Evolutionary conservation across 2,888 invertebrate genomes (phyloP).

Genomic region (Spisula subtruncata): DNA sequence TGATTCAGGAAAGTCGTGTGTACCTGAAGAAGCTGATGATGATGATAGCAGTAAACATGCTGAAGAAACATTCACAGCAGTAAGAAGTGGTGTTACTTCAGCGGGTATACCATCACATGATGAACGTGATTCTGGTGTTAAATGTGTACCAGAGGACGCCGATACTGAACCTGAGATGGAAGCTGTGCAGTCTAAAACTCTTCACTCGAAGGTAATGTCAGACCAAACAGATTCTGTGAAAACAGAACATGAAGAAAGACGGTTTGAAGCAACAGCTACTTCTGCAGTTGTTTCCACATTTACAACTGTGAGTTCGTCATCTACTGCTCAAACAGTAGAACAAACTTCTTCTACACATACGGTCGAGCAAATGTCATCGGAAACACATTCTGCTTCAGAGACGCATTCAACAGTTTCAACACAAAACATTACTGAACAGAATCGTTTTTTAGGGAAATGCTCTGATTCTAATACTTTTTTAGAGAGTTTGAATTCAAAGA

Average conservation of each 20-base stretch:
- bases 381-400: constrained; percentile 23
- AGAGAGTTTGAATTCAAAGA: constrained; percentile 48
- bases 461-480: constrained; percentile 72
- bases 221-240: constrained; percentile 24
- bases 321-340: neutral
- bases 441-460: constrained; percentile 74
- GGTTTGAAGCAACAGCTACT: neutral
- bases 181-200: constrained; percentile 26
- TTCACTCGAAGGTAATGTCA: neutral
- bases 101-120: constrained; percentile 36
- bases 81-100: constrained; percentile 87
- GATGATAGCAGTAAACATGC: constrained; percentile 43
- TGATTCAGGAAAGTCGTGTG: constrained; percentile 58
- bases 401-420: constrained; percentile 13
- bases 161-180: constrained; percentile 68
- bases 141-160: constrained; percentile 86
- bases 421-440: constrained; percentile 45
- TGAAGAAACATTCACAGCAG: constrained; percentile 84
- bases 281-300: neutral
- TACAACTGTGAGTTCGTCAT: neutral
- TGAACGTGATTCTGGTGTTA: constrained; percentile 65
- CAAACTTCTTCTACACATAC: neutral
- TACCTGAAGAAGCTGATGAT: constrained; percentile 75
- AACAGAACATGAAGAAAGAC: neutral
- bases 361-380: neutral